Percentiles rank a stretch among this genome's conserved stretches.
These are phyloP conservation scores for Nematopogon swammerdamellus DNA, from an alignment of 2,888 invertebrate genomes.

Conservation along the genomic window DNA sequence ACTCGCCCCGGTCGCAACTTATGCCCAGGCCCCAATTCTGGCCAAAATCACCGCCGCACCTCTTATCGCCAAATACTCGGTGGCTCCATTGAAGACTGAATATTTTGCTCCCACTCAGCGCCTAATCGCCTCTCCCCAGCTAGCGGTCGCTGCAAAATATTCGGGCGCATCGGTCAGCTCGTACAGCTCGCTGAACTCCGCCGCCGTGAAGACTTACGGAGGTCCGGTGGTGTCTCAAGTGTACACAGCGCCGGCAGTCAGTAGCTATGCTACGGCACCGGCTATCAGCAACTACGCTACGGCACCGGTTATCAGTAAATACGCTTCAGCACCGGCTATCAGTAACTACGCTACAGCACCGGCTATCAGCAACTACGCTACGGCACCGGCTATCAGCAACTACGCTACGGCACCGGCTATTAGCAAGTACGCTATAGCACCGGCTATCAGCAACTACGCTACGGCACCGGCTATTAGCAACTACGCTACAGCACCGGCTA, in stretches of 20 bases:
- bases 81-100: conserved; percentile 30
- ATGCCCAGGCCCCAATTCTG: conserved; percentile 51
- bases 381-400: conserved; percentile 26
- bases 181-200: conserved; percentile 24
- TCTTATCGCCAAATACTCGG: conserved; percentile 33
- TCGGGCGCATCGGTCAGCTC: conserved; percentile 36
- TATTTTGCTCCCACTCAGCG: conserved; percentile 31
- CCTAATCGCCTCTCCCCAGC: conserved; percentile 26
- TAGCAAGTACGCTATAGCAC: conserved; percentile 23
- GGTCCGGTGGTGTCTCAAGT: conserved; percentile 48
- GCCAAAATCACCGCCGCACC: conserved; percentile 47
- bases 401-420: conserved; percentile 15
- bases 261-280: conserved; percentile 32
- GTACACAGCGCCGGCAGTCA: conserved; percentile 30
- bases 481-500: conserved; percentile 30
- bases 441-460: conserved; percentile 20
- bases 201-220: conserved; percentile 12
- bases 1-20: conserved; percentile 38
- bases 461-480: too few relatives aligned
- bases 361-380: conserved; percentile 25
- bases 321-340: conserved; percentile 31
- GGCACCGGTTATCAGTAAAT: too few relatives aligned
- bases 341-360: conserved; percentile 10
- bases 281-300: conserved; percentile 21
- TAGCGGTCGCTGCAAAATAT: conserved; percentile 30